These are phyloP conservation scores for Sciurus carolinensis DNA, from an alignment of 2,797 vertebrate species.

Conservation along the genomic window DNA sequence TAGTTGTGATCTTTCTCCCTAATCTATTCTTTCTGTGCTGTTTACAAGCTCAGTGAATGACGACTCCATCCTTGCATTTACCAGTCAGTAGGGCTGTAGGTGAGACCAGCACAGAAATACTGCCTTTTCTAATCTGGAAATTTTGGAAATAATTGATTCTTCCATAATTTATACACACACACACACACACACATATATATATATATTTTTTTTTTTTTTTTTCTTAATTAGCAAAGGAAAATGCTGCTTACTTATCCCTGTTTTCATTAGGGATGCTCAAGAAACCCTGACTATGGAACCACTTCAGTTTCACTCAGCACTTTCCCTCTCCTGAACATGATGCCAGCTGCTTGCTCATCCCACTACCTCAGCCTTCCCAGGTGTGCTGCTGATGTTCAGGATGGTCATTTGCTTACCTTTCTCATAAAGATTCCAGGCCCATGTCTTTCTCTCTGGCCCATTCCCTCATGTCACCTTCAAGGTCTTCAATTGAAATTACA, in stretches of 20 bases:
- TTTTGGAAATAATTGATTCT: background rate
- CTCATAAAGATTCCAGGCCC: background rate
- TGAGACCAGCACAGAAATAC: background rate
- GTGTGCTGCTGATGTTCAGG: rapidly evolving
- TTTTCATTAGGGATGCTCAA: background rate
- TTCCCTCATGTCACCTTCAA: background rate
- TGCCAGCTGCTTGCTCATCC: background rate
- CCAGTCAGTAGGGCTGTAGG: background rate
- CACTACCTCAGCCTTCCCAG: rapidly evolving
- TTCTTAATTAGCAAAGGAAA: background rate
- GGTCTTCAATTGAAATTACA: rapidly evolving
- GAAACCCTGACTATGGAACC: background rate
- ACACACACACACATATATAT: too few relatives aligned
- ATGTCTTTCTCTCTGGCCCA: background rate
- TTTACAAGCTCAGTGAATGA: background rate
- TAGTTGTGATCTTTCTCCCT: background rate
- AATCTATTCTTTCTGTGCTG: too few relatives aligned
- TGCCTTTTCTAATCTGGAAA: background rate
- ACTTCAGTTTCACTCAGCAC: background rate
- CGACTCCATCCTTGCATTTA: background rate
- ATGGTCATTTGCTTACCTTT: background rate
- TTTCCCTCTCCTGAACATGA: background rate
- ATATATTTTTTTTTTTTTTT: too few relatives aligned
- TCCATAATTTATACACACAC: too few relatives aligned
- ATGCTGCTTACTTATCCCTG: background rate